Evolutionary conservation across 1,140 invertebrate species (phyloP).

Genomic region (Drosophila takahashii): DNA sequence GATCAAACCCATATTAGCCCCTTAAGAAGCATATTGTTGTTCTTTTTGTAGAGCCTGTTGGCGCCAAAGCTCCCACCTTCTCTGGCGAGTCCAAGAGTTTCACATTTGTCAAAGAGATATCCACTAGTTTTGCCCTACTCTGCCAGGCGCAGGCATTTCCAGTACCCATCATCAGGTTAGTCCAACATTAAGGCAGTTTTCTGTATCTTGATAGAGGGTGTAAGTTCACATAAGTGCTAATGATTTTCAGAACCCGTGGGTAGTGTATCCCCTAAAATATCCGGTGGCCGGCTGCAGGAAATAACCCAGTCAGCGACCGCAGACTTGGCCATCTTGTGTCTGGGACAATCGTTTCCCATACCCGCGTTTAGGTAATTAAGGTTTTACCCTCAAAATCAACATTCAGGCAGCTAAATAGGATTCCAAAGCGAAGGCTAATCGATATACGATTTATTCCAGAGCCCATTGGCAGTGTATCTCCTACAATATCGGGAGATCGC

Average conservation of each 20-base stretch:
- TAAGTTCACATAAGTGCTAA: not conserved
- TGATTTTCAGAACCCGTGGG: slow-evolving; percentile 87
- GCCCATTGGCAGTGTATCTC: slow-evolving; percentile 88
- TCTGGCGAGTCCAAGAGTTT: slow-evolving; percentile 86
- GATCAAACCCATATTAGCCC: not conserved
- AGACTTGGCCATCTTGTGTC: slow-evolving; percentile 86
- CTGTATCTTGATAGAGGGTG: not conserved
- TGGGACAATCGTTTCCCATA: slow-evolving; percentile 86
- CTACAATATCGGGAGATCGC: slow-evolving; percentile 87
- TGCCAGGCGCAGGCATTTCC: slow-evolving; percentile 83
- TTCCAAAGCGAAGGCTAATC: not conserved
- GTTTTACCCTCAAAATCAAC: not conserved
- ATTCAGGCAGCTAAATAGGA: slow-evolving; percentile 31
- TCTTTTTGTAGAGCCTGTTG: slow-evolving; percentile 87
- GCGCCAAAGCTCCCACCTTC: slow-evolving; percentile 89
- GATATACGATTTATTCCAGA: slow-evolving; percentile 84
- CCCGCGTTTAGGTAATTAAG: slow-evolving; percentile 85
- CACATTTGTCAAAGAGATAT: slow-evolving; percentile 12
- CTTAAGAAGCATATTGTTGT: not conserved
- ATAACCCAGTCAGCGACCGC: slow-evolving; percentile 67
- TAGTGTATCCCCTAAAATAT: slow-evolving; percentile 88
- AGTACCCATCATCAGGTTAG: slow-evolving; percentile 45
- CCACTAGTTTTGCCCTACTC: slow-evolving; percentile 87
- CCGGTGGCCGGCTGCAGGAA: slow-evolving; percentile 78
- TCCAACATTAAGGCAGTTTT: slow-evolving; percentile 20